These are phyloP conservation scores for Amiota minor DNA, from an alignment of 2,888 invertebrate species.

Conservation along the genomic window DNA sequence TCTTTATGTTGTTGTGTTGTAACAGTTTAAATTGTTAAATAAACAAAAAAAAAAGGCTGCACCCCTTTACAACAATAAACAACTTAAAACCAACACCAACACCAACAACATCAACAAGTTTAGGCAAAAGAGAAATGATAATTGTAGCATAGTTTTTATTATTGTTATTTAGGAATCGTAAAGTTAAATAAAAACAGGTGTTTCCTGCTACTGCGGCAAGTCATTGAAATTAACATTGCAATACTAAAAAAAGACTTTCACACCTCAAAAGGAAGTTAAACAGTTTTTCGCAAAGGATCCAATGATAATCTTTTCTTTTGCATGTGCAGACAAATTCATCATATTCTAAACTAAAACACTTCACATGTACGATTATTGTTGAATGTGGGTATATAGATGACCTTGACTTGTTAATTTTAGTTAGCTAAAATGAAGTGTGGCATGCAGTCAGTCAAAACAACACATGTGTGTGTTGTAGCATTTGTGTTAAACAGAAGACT, in stretches of 20 bases:
- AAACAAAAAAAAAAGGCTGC: no score
- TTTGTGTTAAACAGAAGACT: constrained; percentile 47
- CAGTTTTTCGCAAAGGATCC: background rate
- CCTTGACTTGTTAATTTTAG: constrained; percentile 70
- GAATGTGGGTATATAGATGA: constrained; percentile 45
- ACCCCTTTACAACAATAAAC: no score
- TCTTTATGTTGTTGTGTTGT: no score
- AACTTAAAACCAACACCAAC: no score
- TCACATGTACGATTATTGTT: no score
- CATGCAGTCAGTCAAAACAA: constrained; percentile 19
- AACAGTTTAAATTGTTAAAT: no score
- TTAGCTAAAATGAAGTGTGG: constrained; percentile 38
- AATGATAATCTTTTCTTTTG: background rate
- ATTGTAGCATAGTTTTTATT: no score
- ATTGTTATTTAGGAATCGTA: background rate
- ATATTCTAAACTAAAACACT: no score
- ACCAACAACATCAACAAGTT: no score
- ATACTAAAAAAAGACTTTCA: constrained; percentile 59
- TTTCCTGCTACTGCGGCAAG: constrained; percentile 42
- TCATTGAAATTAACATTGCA: constrained; percentile 51
- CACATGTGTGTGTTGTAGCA: constrained; percentile 18
- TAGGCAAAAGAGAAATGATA: no score
- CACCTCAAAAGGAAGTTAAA: constrained; percentile 44
- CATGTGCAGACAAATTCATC: no score
- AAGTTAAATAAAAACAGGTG: constrained; percentile 60